phyloP scores from a whole-genome alignment of 2,888 invertebrate species.

The Aquatica leii region DNA sequence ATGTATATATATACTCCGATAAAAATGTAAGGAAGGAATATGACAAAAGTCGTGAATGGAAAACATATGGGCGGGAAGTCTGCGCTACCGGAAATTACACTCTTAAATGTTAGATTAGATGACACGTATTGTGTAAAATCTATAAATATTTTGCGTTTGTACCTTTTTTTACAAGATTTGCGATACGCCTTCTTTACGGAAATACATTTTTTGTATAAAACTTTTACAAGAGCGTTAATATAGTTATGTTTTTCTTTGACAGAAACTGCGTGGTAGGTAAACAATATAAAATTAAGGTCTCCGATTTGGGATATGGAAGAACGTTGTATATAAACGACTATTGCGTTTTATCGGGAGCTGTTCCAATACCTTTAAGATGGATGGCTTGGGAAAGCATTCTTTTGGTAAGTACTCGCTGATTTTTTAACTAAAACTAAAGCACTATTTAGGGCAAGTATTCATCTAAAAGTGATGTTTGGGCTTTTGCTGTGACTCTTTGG shows the following conservation, averaged over 20 bases:
- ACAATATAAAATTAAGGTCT: slow-evolving; percentile 76
- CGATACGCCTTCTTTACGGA: too few species aligned
- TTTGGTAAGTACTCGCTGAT: slow-evolving; percentile 62
- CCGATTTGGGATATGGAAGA: slow-evolving; percentile 77
- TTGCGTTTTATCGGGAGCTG: slow-evolving; percentile 76
- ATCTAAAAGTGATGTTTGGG: slow-evolving; percentile 88
- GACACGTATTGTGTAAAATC: slow-evolving; percentile 2
- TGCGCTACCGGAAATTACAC: slow-evolving; percentile 11
- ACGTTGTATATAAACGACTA: slow-evolving; percentile 79
- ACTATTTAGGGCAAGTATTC: slow-evolving; percentile 76
- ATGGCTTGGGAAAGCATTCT: slow-evolving; percentile 89
- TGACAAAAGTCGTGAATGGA: slow-evolving; percentile 4
- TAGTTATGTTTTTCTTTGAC: slow-evolving; percentile 38
- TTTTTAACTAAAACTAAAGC: background rate
- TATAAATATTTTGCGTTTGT: background rate
- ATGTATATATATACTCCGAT: background rate
- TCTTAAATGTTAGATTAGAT: slow-evolving; percentile 11
- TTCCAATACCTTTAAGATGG: slow-evolving; percentile 82
- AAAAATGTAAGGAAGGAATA: slow-evolving; percentile 8
- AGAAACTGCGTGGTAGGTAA: slow-evolving; percentile 86
- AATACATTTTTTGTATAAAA: too few species aligned
- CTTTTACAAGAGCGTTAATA: too few species aligned
- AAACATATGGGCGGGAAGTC: slow-evolving; percentile 9
- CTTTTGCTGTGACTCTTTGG: slow-evolving; percentile 88
- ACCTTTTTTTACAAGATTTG: slow-evolving; percentile 43